These are phyloP conservation scores for Hermaeophaga mercurialis DNA, from an alignment of 2,888 invertebrate species.

Conservation along the genomic window DNA sequence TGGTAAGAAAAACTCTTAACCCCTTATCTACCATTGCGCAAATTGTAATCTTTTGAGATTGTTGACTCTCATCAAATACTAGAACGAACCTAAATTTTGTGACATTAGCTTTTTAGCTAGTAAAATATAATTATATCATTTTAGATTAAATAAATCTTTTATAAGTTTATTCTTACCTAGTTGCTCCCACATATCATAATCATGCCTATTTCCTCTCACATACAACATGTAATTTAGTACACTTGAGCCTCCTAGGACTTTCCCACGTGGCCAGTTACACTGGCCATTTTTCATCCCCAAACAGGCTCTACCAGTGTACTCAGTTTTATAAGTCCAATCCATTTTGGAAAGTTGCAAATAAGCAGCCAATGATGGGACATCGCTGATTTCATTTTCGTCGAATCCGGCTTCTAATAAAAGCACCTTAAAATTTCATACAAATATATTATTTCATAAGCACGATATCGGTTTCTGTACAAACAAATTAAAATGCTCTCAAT, in stretches of 20 bases:
- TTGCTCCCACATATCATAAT: constrained; percentile 88
- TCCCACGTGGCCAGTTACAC: constrained; percentile 89
- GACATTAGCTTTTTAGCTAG: too few species aligned
- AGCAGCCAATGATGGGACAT: constrained; percentile 85
- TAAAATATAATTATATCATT: too few species aligned
- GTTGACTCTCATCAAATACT: too few species aligned
- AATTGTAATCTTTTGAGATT: too few species aligned
- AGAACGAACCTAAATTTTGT: too few species aligned
- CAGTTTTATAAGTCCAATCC: constrained; percentile 90
- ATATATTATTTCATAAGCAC: too few species aligned
- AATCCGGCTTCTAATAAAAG: constrained; percentile 84
- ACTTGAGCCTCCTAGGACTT: constrained; percentile 87
- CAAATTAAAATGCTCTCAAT: too few species aligned
- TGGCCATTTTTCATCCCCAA: constrained; percentile 80
- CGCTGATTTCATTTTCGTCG: constrained; percentile 86
- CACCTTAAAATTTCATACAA: too few species aligned
- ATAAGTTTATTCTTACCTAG: constrained; percentile 52
- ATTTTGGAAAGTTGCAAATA: constrained; percentile 84
- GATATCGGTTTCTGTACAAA: too few species aligned
- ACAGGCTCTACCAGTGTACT: constrained; percentile 80
- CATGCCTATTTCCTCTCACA: constrained; percentile 78
- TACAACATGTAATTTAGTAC: constrained; percentile 91
- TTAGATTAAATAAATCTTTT: background rate
- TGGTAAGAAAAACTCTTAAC: too few species aligned
- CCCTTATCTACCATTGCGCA: too few species aligned